Percentiles rank a stretch among this genome's conserved stretches.
Conservation (phyloP, 2,888 invertebrate genomes). For the Pheosia gnoma region DNA sequence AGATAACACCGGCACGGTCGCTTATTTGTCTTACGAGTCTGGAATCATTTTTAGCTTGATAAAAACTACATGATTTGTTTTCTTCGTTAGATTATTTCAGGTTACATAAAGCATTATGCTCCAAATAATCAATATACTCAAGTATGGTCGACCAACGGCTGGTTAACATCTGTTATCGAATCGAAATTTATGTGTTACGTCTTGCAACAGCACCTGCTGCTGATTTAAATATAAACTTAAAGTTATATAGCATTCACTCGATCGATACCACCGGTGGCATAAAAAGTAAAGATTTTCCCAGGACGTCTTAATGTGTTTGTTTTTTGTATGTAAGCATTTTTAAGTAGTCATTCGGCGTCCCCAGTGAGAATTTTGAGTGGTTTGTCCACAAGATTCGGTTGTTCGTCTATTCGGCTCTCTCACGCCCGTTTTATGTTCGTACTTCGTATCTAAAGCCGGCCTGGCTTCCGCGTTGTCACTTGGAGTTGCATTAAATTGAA, state of each 20-base stretch:
- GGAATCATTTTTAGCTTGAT: slow-evolving; percentile 46
- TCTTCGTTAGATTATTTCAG: slow-evolving; percentile 54
- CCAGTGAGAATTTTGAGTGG: slow-evolving; percentile 58
- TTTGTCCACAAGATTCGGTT: slow-evolving; percentile 67
- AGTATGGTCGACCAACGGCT: slow-evolving; percentile 59
- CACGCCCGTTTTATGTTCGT: slow-evolving; percentile 53
- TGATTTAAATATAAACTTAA: slow-evolving; percentile 62
- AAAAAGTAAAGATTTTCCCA: slow-evolving; percentile 51
- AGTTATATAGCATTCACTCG: slow-evolving; percentile 35
- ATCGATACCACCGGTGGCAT: slow-evolving; percentile 37
- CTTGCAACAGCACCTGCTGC: slow-evolving; percentile 75
- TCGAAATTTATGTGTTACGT: slow-evolving; percentile 75
- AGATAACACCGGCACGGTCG: slow-evolving; percentile 61
- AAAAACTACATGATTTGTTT: slow-evolving; percentile 43
- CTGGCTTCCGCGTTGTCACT: slow-evolving; percentile 64
- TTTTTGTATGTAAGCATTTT: slow-evolving; percentile 59
- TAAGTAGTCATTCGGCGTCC: slow-evolving; percentile 61
- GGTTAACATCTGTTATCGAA: slow-evolving; percentile 79
- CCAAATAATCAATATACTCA: slow-evolving; percentile 67
- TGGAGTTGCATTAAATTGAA: slow-evolving; percentile 54
- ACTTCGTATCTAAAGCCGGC: slow-evolving; percentile 36
- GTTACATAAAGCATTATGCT: slow-evolving; percentile 66
- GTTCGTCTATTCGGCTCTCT: slow-evolving; percentile 61
- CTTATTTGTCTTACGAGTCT: slow-evolving; percentile 68
- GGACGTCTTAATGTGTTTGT: slow-evolving; percentile 54